A percentile compares a stretch with the other conserved stretches of the same genome.
phyloP scores from a whole-genome alignment of 2,113 vertebrate genomes.

The Oenanthe oenanthe region DNA sequence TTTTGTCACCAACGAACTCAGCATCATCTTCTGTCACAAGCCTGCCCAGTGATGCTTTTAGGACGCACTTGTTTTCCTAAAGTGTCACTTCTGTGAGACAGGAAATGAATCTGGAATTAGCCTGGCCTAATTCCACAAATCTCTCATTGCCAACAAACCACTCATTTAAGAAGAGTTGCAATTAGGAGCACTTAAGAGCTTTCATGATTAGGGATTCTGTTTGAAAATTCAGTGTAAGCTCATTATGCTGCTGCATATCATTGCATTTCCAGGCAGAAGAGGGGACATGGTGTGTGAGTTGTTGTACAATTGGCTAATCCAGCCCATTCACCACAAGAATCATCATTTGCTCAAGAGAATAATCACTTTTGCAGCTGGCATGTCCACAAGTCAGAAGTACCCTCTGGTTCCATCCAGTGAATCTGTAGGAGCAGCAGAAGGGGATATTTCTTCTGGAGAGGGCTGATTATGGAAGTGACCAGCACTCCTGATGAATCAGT shows the following conservation, averaged over 20 bases:
- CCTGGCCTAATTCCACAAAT: background rate
- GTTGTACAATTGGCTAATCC: background rate
- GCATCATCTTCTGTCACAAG: background rate
- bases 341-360: background rate
- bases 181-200: slow-evolving; percentile 5
- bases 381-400: background rate
- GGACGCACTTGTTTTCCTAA: background rate
- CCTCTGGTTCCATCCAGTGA: background rate
- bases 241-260: background rate
- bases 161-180: slow-evolving; percentile 4
- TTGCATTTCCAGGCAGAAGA: background rate
- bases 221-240: slow-evolving; percentile 15
- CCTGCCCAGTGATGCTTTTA: background rate
- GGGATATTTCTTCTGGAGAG: background rate
- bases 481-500: background rate
- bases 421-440: background rate
- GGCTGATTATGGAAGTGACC: background rate
- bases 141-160: background rate
- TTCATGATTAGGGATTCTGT: slow-evolving; percentile 1
- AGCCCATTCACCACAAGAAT: background rate
- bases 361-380: background rate
- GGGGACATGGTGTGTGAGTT: background rate
- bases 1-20: background rate
- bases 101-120: background rate
- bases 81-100: background rate